Percentiles rank a stretch among this genome's conserved stretches.
These are phyloP conservation scores for Lydus trimaculatus DNA, from an alignment of 2,888 invertebrate genomes.

Conservation along the genomic window DNA sequence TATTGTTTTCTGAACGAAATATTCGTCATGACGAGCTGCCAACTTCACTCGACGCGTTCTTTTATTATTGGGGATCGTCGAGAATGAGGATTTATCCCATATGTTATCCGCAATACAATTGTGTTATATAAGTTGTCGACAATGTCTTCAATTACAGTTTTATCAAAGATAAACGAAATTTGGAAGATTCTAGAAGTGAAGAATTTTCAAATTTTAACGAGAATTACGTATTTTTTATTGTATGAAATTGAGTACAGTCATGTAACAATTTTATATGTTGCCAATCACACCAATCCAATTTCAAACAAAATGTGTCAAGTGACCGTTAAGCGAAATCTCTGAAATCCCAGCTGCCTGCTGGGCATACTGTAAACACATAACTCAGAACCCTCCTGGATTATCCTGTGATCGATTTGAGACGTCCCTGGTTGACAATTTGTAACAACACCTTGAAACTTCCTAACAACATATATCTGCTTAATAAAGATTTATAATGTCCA, in stretches of 20 bases:
- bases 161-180: neutral
- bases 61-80: constrained; percentile 45
- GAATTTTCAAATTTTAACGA: no score
- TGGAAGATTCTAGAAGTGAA: no score
- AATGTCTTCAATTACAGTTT: constrained; percentile 33
- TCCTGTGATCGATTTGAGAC: constrained; percentile 56
- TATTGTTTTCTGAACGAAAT: constrained; percentile 53
- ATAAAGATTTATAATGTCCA: constrained; percentile 16
- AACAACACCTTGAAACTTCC: constrained; percentile 40
- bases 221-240: neutral
- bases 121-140: constrained; percentile 42
- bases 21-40: constrained; percentile 53
- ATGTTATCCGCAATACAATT: constrained; percentile 44
- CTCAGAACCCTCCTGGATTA: constrained; percentile 54
- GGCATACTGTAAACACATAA: constrained; percentile 57
- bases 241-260: constrained; percentile 11
- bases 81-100: constrained; percentile 46
- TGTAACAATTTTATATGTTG: constrained; percentile 36
- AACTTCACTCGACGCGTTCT: constrained; percentile 49
- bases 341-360: constrained; percentile 56
- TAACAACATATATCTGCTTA: constrained; percentile 27
- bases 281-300: constrained; percentile 55
- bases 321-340: constrained; percentile 57
- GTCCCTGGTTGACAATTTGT: constrained; percentile 47
- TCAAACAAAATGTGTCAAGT: constrained; percentile 58